Evolutionary conservation across 2,797 vertebrate species (phyloP).

Genomic region (Triplophysa yarkandensis): DNA sequence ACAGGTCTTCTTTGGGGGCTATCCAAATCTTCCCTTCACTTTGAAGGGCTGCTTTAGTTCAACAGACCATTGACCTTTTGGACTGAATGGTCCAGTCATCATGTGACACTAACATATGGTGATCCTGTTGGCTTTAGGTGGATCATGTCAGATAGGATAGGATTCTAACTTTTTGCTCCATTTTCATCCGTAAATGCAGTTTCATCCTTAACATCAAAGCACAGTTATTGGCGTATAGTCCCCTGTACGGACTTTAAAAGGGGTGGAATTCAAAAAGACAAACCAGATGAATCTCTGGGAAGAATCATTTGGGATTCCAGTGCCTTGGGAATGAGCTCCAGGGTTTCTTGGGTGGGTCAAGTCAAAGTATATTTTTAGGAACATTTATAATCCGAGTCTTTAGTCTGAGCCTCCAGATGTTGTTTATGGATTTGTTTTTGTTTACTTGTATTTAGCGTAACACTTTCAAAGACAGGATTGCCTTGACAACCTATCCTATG

Average conservation of each 20-base stretch:
- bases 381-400: slow-evolving; percentile 9
- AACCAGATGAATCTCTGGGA: slow-evolving; percentile 1
- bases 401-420: slow-evolving; percentile 2
- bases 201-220: background rate
- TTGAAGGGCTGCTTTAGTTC: slow-evolving; percentile 2
- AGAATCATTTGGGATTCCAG: slow-evolving; percentile 10
- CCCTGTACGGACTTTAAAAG: background rate
- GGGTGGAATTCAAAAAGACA: background rate
- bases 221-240: background rate
- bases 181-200: background rate
- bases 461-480: background rate
- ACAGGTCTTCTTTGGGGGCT: slow-evolving; percentile 1
- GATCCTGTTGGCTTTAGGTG: background rate
- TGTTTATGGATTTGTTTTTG: slow-evolving; percentile 18
- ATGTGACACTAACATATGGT: slow-evolving; percentile 31
- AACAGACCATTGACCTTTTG: slow-evolving; percentile 29
- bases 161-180: background rate
- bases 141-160: background rate
- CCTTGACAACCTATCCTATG: background rate
- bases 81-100: slow-evolving; percentile 16
- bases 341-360: slow-evolving; percentile 27
- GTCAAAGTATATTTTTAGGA: slow-evolving; percentile 5
- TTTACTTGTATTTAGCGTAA: slow-evolving; percentile 8
- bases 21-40: slow-evolving; percentile 8
- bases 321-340: slow-evolving; percentile 11